A percentile compares a stretch with the other conserved stretches of the same genome.
Conservation (phyloP, 2,797 vertebrate genomes). For the Hozukius guyotensis region DNA sequence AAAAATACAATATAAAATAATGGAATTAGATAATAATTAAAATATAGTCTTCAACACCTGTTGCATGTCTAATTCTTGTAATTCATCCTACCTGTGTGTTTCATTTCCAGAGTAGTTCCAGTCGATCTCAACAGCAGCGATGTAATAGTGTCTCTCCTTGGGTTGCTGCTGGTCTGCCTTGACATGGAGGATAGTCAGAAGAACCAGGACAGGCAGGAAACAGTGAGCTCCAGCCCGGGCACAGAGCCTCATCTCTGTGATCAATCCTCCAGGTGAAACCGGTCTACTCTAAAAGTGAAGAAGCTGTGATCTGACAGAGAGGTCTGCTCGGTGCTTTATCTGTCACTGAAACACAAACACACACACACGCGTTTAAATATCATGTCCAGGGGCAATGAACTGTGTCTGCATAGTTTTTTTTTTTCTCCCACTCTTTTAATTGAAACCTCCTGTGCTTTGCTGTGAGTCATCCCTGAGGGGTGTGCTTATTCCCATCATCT, state of each 20-base stretch:
- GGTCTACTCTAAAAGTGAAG: slow-evolving; percentile 39
- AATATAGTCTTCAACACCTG: neutral
- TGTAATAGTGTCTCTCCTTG: slow-evolving; percentile 80
- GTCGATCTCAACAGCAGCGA: slow-evolving; percentile 82
- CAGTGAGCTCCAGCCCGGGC: slow-evolving; percentile 27
- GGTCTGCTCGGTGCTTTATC: slow-evolving; percentile 72
- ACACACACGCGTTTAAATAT: slow-evolving; percentile 51
- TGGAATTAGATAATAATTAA: neutral
- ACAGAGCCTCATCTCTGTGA: slow-evolving; percentile 75
- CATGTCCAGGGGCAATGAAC: slow-evolving; percentile 69
- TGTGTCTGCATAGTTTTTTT: slow-evolving; percentile 31
- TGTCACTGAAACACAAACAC: slow-evolving; percentile 43
- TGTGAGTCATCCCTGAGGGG: slow-evolving; percentile 44
- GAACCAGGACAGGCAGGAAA: slow-evolving; percentile 61
- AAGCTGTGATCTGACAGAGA: slow-evolving; percentile 52
- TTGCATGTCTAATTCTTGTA: neutral
- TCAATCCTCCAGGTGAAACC: slow-evolving; percentile 35
- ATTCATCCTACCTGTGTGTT: slow-evolving; percentile 62
- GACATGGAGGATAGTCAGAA: slow-evolving; percentile 42
- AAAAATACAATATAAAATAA: neutral
- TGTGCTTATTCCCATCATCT: slow-evolving; percentile 12
- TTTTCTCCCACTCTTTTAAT: slow-evolving; percentile 20
- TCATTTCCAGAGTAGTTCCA: slow-evolving; percentile 79
- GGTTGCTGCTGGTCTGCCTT: slow-evolving; percentile 28
- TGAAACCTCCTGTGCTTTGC: slow-evolving; percentile 47